Evolutionary conservation across 1,140 invertebrate genomes (phyloP).

Genomic region (honey bee (Apis mellifera)): DNA sequence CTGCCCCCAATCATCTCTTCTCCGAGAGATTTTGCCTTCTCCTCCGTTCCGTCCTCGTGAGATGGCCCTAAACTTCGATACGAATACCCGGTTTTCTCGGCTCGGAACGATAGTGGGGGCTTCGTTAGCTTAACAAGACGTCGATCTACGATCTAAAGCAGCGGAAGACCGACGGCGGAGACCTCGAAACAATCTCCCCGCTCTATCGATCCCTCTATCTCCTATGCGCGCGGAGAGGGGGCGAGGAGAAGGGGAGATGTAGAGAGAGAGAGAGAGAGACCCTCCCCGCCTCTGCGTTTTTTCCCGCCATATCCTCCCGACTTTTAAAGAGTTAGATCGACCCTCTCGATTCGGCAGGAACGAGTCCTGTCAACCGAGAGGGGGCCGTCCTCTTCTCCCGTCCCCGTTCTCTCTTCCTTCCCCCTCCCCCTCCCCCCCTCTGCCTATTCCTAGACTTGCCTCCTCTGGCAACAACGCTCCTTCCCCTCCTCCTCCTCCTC

Average conservation of each 20-base stretch:
- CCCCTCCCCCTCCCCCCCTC: too few relatives aligned
- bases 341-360: constrained; percentile 60
- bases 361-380: constrained; percentile 59
- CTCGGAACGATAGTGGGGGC: not conserved
- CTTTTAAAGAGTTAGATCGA: constrained; percentile 60
- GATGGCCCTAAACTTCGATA: not conserved
- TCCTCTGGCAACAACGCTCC: constrained; percentile 41
- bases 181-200: constrained; percentile 46
- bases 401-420: not conserved
- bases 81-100: not conserved
- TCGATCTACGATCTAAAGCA: constrained; percentile 46
- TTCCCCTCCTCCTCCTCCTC: too few relatives aligned
- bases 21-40: too few relatives aligned
- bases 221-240: constrained; percentile 6
- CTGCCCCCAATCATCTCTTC: too few relatives aligned
- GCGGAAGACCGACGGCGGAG: not conserved
- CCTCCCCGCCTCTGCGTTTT: constrained; percentile 40
- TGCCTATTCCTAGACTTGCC: too few relatives aligned
- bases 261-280: not conserved
- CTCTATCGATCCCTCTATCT: constrained; percentile 59
- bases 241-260: constrained; percentile 5
- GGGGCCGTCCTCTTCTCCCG: not conserved
- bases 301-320: constrained; percentile 49
- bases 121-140: constrained; percentile 39
- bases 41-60: not conserved